Conservation (phyloP, 2,888 invertebrate genomes). For the Herminia tarsipennalis region DNA sequence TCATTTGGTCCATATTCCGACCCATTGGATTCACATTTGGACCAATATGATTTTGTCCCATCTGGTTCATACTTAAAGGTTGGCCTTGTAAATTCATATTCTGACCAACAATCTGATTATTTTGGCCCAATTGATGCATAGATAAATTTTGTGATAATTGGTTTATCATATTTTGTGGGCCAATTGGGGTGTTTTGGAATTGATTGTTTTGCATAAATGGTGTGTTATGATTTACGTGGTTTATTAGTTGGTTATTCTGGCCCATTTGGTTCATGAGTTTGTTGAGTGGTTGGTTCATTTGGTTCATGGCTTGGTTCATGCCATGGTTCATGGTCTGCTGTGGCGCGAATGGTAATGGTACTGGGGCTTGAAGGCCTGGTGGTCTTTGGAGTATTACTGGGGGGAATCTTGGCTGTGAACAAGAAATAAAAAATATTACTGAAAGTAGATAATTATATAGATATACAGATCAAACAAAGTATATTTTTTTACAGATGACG, state of each 20-base stretch:
- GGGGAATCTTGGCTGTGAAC: conserved; percentile 75
- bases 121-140: conserved; percentile 49
- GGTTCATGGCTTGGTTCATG: conserved; percentile 60
- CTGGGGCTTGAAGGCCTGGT: conserved; percentile 74
- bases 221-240: conserved; percentile 47
- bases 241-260: conserved; percentile 50
- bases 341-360: conserved; percentile 73
- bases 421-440: conserved; percentile 6
- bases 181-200: conserved; percentile 38
- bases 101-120: conserved; percentile 45
- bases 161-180: conserved; percentile 47
- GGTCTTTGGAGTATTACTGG: conserved; percentile 78
- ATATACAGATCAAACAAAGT: too few relatives aligned
- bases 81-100: conserved; percentile 52
- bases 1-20: conserved; percentile 60
- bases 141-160: conserved; percentile 41
- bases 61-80: conserved; percentile 47
- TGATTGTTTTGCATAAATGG: conserved; percentile 53
- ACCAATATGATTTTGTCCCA: conserved; percentile 51
- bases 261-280: conserved; percentile 59
- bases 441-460: too few relatives aligned
- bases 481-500: neutral
- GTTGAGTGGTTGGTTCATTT: conserved; percentile 64
- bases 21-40: conserved; percentile 44
- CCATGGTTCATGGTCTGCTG: conserved; percentile 63